Percentiles rank a stretch among this genome's conserved stretches.
phyloP scores from a whole-genome alignment of 2,888 invertebrate species.

The Quadroppia sp. region DNA sequence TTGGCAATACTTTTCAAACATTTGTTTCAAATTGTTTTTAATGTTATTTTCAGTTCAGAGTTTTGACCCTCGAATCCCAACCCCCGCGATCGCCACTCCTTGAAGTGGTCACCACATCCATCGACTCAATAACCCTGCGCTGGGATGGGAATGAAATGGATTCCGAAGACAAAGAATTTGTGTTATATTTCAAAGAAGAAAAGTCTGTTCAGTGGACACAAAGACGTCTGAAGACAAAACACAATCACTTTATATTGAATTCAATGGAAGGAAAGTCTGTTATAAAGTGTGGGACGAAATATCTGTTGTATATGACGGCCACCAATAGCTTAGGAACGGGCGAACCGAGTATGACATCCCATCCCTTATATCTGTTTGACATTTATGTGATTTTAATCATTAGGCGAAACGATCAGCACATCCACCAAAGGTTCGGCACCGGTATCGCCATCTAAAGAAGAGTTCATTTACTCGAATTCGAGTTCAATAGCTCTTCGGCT shows the following conservation, averaged over 20 bases:
- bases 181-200: conserved; percentile 40
- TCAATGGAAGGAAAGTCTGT: conserved; percentile 31
- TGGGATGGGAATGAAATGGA: conserved; percentile 45
- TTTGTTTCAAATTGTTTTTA: conserved; percentile 5
- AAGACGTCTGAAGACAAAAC: conserved; percentile 9
- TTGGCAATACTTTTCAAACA: not conserved
- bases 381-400: not conserved
- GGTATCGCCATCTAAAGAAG: conserved; percentile 46
- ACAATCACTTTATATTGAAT: conserved; percentile 23
- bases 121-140: conserved; percentile 45
- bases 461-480: conserved; percentile 44
- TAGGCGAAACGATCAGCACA: conserved; percentile 39
- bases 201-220: conserved; percentile 31
- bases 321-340: conserved; percentile 47
- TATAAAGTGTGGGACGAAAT: conserved; percentile 46
- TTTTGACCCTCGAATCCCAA: conserved; percentile 37
- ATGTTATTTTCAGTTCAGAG: conserved; percentile 30
- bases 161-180: conserved; percentile 38
- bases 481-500: conserved; percentile 43
- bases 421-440: conserved; percentile 45
- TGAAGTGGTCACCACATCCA: conserved; percentile 44
- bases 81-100: conserved; percentile 37
- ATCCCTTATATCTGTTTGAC: not conserved
- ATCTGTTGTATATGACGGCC: conserved; percentile 47
- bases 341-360: conserved; percentile 42